Evolutionary conservation across 2,797 vertebrate species (phyloP).

Genomic region (Aeoliscus strigatus): DNA sequence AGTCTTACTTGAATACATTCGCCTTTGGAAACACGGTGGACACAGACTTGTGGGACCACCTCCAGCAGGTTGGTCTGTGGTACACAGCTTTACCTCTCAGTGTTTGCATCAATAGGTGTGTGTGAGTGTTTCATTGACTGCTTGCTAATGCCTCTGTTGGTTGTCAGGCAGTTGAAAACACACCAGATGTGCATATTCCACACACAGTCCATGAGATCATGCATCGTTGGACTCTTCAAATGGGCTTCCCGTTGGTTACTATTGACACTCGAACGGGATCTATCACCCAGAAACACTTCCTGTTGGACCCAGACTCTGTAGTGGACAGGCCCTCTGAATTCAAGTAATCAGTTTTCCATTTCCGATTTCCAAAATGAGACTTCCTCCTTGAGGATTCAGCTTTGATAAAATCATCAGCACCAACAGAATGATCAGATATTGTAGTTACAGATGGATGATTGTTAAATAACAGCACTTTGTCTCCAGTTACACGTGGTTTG

Average conservation of each 20-base stretch:
- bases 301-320: slow-evolving; percentile 73
- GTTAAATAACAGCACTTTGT: slow-evolving; percentile 1
- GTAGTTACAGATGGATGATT: slow-evolving; percentile 29
- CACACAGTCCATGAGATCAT: slow-evolving; percentile 75
- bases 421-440: too few species aligned
- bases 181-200: slow-evolving; percentile 44
- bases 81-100: neutral
- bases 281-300: slow-evolving; percentile 85
- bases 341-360: too few species aligned
- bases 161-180: slow-evolving; percentile 69
- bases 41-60: slow-evolving; percentile 83
- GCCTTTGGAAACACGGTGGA: slow-evolving; percentile 79
- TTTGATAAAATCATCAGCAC: too few species aligned
- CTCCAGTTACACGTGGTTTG: slow-evolving; percentile 86
- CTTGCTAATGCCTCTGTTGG: neutral
- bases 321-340: slow-evolving; percentile 81
- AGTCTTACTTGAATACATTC: slow-evolving; percentile 86
- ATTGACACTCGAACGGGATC: slow-evolving; percentile 75
- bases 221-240: slow-evolving; percentile 92
- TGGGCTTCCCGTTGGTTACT: slow-evolving; percentile 90
- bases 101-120: neutral
- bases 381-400: too few species aligned
- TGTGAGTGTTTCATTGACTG: neutral
- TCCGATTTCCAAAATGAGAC: too few species aligned
- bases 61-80: slow-evolving; percentile 72